phyloP scores from a whole-genome alignment of 2,113 vertebrate species.

The Chlorocebus sabaeus region DNA sequence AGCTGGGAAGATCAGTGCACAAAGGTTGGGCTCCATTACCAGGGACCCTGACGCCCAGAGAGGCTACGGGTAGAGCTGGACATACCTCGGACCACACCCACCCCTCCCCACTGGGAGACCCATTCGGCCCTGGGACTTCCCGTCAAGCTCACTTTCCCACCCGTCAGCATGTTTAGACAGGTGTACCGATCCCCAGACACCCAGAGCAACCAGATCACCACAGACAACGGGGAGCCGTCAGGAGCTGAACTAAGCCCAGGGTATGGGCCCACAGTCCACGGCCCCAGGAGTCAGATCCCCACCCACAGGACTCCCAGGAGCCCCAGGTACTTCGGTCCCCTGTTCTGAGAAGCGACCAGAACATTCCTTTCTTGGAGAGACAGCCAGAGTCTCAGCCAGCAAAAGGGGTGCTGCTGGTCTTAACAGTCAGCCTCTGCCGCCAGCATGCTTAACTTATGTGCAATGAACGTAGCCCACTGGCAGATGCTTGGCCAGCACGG shows the following conservation, averaged over 20 bases:
- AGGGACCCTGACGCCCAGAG: too few species aligned
- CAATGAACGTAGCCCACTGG: not conserved
- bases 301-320: not conserved
- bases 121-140: not conserved
- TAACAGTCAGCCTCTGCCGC: not conserved
- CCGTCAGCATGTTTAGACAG: not conserved
- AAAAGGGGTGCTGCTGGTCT: not conserved
- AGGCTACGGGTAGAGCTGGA: too few species aligned
- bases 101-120: not conserved
- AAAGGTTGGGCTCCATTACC: not conserved
- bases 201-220: not conserved
- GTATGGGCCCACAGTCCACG: not conserved
- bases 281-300: not conserved
- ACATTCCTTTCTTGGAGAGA: not conserved
- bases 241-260: not conserved
- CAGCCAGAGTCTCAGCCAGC: not conserved
- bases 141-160: not conserved
- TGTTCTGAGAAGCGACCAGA: not conserved
- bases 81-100: not conserved
- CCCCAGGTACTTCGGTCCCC: not conserved
- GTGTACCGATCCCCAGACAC: too few species aligned
- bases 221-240: not conserved
- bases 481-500: not conserved
- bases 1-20: not conserved
- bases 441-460: fast-evolving